Evolutionary conservation across 1,140 invertebrate species (phyloP).

Genomic region (Coboldia fuscipes): DNA sequence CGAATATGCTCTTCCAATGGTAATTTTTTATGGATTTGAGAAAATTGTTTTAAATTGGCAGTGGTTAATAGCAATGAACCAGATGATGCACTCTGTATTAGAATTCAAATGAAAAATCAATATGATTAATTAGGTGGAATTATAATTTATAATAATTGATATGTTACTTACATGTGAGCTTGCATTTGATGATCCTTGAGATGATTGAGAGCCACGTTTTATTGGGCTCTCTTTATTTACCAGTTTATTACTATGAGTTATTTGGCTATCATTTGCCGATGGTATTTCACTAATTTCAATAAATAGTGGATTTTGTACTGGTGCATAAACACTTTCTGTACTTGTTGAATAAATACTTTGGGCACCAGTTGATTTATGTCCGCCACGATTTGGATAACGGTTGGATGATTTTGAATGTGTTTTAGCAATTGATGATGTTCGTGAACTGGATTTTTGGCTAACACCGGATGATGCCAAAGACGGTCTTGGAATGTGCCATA

Average conservation of each 20-base stretch:
- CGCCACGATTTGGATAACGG: slow-evolving; percentile 4
- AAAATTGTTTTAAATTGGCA: slow-evolving; percentile 42
- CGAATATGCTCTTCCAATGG: not conserved
- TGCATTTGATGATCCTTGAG: slow-evolving; percentile 49
- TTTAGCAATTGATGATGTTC: slow-evolving; percentile 11
- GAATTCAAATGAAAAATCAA: slow-evolving; percentile 6
- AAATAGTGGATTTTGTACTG: not conserved
- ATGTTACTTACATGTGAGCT: slow-evolving; percentile 47
- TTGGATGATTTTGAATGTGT: slow-evolving; percentile 5
- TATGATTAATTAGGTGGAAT: not conserved
- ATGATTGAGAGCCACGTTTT: slow-evolving; percentile 40
- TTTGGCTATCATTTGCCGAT: slow-evolving; percentile 13
- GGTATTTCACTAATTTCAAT: slow-evolving; percentile 9
- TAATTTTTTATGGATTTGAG: slow-evolving; percentile 34
- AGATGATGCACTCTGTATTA: slow-evolving; percentile 50
- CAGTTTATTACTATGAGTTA: not conserved
- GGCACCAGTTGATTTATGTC: slow-evolving; percentile 2
- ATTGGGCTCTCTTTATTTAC: not conserved
- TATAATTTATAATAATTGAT: no score
- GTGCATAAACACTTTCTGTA: not conserved
- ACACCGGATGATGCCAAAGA: slow-evolving; percentile 42
- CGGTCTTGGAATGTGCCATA: slow-evolving; percentile 58
- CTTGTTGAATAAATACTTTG: slow-evolving; percentile 1
- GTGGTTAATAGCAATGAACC: slow-evolving; percentile 53
- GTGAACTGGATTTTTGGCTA: slow-evolving; percentile 9